Evolutionary conservation across 2,888 invertebrate genomes (phyloP).

Genomic region (Leptopilina syphax): DNA sequence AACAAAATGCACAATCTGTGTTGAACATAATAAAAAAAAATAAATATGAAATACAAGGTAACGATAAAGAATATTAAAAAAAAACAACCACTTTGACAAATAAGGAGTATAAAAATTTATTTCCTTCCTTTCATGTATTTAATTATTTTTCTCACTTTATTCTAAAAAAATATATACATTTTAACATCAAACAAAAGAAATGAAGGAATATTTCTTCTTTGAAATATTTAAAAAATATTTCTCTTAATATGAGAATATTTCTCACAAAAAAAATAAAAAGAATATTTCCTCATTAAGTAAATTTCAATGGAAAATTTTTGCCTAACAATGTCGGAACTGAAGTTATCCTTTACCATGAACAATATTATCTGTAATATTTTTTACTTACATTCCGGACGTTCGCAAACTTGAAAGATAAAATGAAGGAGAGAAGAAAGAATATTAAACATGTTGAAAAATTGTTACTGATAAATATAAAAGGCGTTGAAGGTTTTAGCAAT

Average conservation of each 20-base stretch:
- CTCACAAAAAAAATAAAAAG: too few relatives aligned
- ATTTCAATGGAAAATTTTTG: constrained; percentile 32
- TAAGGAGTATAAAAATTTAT: neutral
- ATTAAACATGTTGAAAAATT: too few relatives aligned
- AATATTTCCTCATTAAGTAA: constrained; percentile 1
- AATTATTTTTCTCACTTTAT: neutral
- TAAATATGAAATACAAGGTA: neutral
- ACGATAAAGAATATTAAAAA: constrained; percentile 1
- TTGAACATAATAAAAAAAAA: neutral
- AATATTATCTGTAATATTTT: neutral
- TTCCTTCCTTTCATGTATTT: neutral
- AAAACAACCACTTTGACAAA: neutral
- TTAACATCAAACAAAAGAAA: too few relatives aligned
- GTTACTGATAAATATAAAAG: too few relatives aligned
- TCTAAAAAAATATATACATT: too few relatives aligned
- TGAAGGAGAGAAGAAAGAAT: too few relatives aligned
- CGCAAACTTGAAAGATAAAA: too few relatives aligned
- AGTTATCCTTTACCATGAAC: neutral
- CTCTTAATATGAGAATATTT: too few relatives aligned
- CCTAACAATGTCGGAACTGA: neutral
- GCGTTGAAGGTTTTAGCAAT: too few relatives aligned
- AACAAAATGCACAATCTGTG: constrained; percentile 7
- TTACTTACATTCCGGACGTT: too few relatives aligned
- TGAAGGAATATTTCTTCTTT: too few relatives aligned
- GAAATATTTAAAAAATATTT: too few relatives aligned